phyloP scores from a whole-genome alignment of 2,888 invertebrate species.

The Melanostoma scalare region DNA sequence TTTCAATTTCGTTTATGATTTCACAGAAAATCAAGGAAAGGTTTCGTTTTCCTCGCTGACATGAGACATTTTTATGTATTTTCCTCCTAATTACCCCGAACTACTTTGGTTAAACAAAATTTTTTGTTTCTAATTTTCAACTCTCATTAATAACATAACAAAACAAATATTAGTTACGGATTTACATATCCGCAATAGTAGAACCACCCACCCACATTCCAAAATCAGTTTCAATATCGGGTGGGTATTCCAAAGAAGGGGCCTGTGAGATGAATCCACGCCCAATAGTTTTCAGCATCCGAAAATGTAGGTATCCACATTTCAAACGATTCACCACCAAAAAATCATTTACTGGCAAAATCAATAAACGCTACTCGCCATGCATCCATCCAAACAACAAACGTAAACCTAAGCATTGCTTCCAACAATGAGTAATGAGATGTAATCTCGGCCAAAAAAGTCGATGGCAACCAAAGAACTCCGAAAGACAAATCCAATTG shows the following conservation, averaged over 20 bases:
- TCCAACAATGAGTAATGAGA: slow-evolving; percentile 53
- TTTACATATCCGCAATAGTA: no score
- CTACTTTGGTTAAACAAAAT: no score
- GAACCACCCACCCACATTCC: no score
- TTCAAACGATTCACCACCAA: slow-evolving; percentile 9
- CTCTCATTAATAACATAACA: no score
- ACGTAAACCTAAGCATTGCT: slow-evolving; percentile 22
- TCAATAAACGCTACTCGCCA: slow-evolving; percentile 33
- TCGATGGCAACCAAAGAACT: slow-evolving; percentile 12
- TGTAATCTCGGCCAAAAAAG: slow-evolving; percentile 56
- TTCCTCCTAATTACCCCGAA: no score
- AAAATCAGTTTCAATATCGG: no score
- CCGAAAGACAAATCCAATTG: slow-evolving; percentile 61
- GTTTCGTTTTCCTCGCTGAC: no score
- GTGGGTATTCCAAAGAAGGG: background rate
- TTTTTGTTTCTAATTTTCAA: no score
- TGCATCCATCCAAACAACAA: slow-evolving; percentile 25
- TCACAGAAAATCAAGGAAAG: no score
- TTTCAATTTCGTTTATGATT: no score
- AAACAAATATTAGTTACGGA: no score
- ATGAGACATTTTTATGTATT: no score
- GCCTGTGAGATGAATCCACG: slow-evolving; percentile 10
- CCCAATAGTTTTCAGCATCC: background rate
- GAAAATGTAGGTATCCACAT: background rate
- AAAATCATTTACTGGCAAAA: slow-evolving; percentile 36